Percentiles rank a stretch among this genome's conserved stretches.
Evolutionary conservation across 2,888 invertebrate species (phyloP).

Genomic region (Trichopria drosophilae): DNA sequence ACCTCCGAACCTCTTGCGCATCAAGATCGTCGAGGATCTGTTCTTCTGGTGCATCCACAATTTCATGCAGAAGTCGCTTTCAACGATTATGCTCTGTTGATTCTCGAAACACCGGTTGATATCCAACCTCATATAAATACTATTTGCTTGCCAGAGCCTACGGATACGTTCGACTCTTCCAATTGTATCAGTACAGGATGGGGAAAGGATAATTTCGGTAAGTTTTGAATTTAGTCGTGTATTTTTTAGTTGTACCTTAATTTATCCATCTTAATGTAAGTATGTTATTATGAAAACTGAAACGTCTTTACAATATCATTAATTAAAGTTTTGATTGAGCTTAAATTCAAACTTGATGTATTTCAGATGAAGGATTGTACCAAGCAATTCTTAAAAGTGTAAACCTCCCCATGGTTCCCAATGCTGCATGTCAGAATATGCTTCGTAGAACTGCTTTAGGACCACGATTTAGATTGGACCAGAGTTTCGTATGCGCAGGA

Average conservation of each 20-base stretch:
- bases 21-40: constrained; percentile 20
- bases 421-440: constrained; percentile 7
- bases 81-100: constrained; percentile 26
- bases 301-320: no score
- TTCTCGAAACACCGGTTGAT: constrained; percentile 12
- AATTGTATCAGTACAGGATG: constrained; percentile 26
- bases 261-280: no score
- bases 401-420: constrained; percentile 15
- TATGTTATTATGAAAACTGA: no score
- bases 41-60: constrained; percentile 8
- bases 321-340: no score
- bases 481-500: constrained; percentile 30
- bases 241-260: no score
- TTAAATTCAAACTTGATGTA: no score
- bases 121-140: constrained; percentile 29
- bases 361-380: constrained; percentile 18
- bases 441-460: constrained; percentile 27
- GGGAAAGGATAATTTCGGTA: constrained; percentile 29
- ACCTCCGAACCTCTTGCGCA: constrained; percentile 16
- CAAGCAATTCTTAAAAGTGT: constrained; percentile 25
- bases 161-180: constrained; percentile 1
- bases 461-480: constrained; percentile 24
- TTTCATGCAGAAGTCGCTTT: not conserved
- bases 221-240: no score
- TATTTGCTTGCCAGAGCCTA: constrained; percentile 45